Evolutionary conservation across 2,888 invertebrate genomes (phyloP).

Genomic region (Spisula subtruncata): DNA sequence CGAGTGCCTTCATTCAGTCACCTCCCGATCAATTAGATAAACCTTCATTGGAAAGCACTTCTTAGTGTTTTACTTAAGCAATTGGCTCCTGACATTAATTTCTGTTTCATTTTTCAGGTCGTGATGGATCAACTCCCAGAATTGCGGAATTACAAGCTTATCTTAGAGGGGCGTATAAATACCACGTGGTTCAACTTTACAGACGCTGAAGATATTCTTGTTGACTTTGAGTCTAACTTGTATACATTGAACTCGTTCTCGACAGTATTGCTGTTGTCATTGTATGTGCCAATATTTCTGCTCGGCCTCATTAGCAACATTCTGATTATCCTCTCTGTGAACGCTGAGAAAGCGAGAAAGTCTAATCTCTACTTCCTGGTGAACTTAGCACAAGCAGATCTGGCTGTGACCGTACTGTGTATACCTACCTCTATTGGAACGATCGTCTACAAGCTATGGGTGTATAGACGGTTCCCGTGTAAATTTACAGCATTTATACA

Average conservation of each 20-base stretch:
- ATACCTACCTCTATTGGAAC: slow-evolving; percentile 91
- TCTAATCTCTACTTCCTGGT: slow-evolving; percentile 91
- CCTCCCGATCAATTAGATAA: no score
- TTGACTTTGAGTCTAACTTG: slow-evolving; percentile 75
- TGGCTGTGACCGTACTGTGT: slow-evolving; percentile 93
- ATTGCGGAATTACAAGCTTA: slow-evolving; percentile 69
- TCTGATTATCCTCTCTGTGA: slow-evolving; percentile 83
- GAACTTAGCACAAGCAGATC: slow-evolving; percentile 93
- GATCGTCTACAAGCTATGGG: slow-evolving; percentile 87
- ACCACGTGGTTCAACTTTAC: slow-evolving; percentile 73
- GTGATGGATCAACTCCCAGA: slow-evolving; percentile 78
- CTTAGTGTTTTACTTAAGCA: no score
- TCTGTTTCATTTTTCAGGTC: neutral
- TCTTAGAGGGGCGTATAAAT: slow-evolving; percentile 68
- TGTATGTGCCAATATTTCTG: slow-evolving; percentile 83
- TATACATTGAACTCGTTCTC: slow-evolving; percentile 75
- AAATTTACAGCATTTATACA: slow-evolving; percentile 84
- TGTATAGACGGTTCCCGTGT: slow-evolving; percentile 89
- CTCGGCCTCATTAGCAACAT: slow-evolving; percentile 84
- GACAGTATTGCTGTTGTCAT: slow-evolving; percentile 79
- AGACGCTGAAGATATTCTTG: slow-evolving; percentile 73
- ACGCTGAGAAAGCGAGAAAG: slow-evolving; percentile 79
- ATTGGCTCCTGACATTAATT: no score
- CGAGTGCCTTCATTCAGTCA: no score
- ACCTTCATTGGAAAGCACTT: no score